Percentiles rank a stretch among this genome's conserved stretches.
phyloP scores from a whole-genome alignment of 2,113 vertebrate genomes.

The Lota lota region DNA sequence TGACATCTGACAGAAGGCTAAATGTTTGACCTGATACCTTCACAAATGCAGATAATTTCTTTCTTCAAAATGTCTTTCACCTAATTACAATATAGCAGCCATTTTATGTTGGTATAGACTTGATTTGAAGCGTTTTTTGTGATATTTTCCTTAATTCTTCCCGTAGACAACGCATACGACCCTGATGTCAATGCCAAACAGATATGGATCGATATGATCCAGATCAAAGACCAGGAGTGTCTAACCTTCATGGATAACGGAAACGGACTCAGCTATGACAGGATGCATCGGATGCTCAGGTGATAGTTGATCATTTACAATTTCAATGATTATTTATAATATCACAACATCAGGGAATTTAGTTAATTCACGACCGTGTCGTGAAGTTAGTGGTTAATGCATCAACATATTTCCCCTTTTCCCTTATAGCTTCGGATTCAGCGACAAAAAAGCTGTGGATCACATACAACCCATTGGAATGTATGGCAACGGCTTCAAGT shows the following conservation, averaged over 20 bases:
- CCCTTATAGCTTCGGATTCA: conserved; percentile 88
- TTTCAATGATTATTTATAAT: not conserved
- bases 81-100: no score
- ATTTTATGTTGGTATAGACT: not conserved
- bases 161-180: conserved; percentile 92
- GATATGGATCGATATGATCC: conserved; percentile 95
- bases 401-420: not conserved
- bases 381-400: not conserved
- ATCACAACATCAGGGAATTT: not conserved
- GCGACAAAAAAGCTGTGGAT: conserved; percentile 84
- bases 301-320: conserved; percentile 40
- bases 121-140: not conserved
- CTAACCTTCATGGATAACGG: conserved; percentile 92
- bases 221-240: conserved; percentile 74
- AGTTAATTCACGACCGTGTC: not conserved
- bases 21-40: no score
- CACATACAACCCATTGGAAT: conserved; percentile 85
- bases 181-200: conserved; percentile 91
- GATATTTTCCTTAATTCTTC: not conserved
- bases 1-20: no score
- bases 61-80: no score
- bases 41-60: no score
- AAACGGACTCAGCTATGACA: conserved; percentile 82
- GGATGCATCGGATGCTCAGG: conserved; percentile 96
- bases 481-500: conserved; percentile 98